These are phyloP conservation scores for Phainopepla nitens DNA, from an alignment of 2,113 vertebrate genomes.

Conservation along the genomic window DNA sequence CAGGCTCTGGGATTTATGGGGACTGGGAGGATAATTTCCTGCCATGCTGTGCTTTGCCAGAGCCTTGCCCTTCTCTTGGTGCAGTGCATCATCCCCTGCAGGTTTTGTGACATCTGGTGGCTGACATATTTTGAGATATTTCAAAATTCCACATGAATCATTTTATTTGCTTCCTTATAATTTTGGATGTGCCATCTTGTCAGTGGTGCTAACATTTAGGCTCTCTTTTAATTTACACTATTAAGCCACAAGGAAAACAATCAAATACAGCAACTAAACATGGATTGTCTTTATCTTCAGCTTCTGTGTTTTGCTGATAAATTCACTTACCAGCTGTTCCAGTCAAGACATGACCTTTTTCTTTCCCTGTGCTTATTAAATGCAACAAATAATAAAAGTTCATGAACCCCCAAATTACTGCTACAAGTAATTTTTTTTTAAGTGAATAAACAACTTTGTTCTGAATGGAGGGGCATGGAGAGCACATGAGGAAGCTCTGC, in stretches of 20 bases:
- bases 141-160: slow-evolving; percentile 53
- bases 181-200: slow-evolving; percentile 38
- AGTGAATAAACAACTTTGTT: neutral
- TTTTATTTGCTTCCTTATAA: slow-evolving; percentile 43
- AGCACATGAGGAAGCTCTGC: neutral
- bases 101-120: slow-evolving; percentile 56
- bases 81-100: slow-evolving; percentile 9
- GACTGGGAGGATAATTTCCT: neutral
- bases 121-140: slow-evolving; percentile 45
- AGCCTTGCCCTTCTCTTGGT: slow-evolving; percentile 22
- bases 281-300: neutral
- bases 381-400: neutral
- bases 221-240: neutral
- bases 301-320: neutral
- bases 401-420: neutral
- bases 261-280: neutral
- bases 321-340: neutral
- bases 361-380: neutral
- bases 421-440: neutral
- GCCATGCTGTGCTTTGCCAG: neutral
- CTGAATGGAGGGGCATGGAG: neutral
- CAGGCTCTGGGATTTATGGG: neutral
- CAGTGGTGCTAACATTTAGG: slow-evolving; percentile 32
- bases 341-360: neutral
- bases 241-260: slow-evolving; percentile 42